These are phyloP conservation scores for Heliconius erato DNA, from an alignment of 2,888 invertebrate genomes.

Conservation along the genomic window DNA sequence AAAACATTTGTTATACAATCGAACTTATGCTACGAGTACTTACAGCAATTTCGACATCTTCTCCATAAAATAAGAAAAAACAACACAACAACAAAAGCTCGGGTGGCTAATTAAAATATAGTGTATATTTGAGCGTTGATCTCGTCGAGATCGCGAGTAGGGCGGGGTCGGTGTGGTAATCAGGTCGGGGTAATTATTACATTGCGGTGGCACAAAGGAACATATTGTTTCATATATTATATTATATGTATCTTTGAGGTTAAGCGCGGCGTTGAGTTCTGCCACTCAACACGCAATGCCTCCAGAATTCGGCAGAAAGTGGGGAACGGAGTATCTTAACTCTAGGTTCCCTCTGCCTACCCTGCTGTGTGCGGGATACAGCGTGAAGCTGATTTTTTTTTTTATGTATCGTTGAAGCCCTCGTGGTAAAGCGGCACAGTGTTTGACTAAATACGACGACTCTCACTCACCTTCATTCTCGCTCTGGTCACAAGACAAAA, in stretches of 20 bases:
- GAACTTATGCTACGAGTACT: neutral
- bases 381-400: too few species aligned
- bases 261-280: too few species aligned
- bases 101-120: conserved; percentile 21
- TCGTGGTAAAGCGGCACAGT: too few species aligned
- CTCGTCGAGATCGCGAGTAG: neutral
- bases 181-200: conserved; percentile 22
- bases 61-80: neutral
- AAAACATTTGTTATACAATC: too few species aligned
- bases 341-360: too few species aligned
- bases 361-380: too few species aligned
- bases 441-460: neutral
- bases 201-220: conserved; percentile 17
- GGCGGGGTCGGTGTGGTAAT: neutral
- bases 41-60: neutral
- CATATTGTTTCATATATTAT: neutral
- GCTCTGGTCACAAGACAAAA: too few species aligned
- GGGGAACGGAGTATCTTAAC: too few species aligned
- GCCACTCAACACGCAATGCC: too few species aligned
- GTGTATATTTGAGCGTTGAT: conserved; percentile 4
- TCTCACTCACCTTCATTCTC: neutral
- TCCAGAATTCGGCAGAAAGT: too few species aligned
- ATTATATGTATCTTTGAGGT: neutral
- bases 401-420: neutral
- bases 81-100: neutral